Evolutionary conservation across 2,797 vertebrate genomes (phyloP).

Genomic region (Bradypus variegatus): DNA sequence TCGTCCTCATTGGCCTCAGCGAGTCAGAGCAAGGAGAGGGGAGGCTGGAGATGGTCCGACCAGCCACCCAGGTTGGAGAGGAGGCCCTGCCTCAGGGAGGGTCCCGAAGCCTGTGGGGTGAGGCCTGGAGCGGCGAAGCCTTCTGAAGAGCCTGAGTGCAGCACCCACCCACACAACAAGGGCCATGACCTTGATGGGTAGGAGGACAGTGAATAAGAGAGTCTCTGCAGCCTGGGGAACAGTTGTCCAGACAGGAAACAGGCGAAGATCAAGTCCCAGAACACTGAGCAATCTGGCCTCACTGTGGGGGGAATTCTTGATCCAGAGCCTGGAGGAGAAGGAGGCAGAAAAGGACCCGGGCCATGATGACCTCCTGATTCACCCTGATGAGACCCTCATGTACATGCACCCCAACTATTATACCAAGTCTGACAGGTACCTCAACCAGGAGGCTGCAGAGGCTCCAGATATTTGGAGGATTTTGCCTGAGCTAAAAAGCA

Average conservation of each 20-base stretch:
- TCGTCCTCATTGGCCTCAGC: constrained; percentile 67
- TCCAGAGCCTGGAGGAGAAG: constrained; percentile 91
- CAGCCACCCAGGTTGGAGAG: constrained; percentile 28
- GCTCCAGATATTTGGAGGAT: constrained; percentile 92
- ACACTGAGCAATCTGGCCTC: constrained; percentile 93
- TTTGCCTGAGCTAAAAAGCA: constrained; percentile 91
- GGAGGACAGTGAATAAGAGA: constrained; percentile 76
- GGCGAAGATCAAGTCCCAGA: constrained; percentile 94
- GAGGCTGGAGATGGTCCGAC: constrained; percentile 60
- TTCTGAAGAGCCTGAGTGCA: constrained; percentile 61
- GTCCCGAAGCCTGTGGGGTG: constrained; percentile 24
- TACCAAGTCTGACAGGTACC: constrained; percentile 83
- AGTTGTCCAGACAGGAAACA: constrained; percentile 86
- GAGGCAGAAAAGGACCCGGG: constrained; percentile 83
- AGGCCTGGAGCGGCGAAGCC: constrained; percentile 50
- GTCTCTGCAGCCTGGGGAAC: constrained; percentile 83
- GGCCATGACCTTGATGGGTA: constrained; percentile 66
- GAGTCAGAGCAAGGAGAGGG: constrained; percentile 72
- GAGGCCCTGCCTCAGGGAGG: constrained; percentile 44
- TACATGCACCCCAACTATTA: constrained; percentile 93
- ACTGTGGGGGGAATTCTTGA: constrained; percentile 90
- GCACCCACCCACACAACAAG: constrained; percentile 43
- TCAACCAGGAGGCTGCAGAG: constrained; percentile 79
- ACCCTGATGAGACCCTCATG: constrained; percentile 92
- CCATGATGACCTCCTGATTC: constrained; percentile 91